Evolutionary conservation across 1,140 invertebrate genomes (phyloP), one percentile per base, ranked within the genome.

Genomic region (Papilio aristodemus): DNA sequence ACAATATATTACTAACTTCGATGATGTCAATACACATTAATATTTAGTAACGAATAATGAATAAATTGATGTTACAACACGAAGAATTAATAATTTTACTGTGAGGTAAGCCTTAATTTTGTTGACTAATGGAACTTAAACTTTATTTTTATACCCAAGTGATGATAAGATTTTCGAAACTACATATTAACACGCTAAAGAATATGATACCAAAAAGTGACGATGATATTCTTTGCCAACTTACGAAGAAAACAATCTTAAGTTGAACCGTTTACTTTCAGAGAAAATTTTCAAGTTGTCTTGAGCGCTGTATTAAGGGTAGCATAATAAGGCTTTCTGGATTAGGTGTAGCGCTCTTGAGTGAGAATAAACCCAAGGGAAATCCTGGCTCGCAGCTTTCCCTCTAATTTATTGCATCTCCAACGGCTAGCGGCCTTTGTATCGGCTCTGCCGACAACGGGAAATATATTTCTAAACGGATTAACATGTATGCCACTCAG

Each of bases 241-340:
- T 19, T 66, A 70, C 70, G 63, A 76, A 74, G 79, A 81, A 81
- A 74, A 63, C 71, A 75, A 74, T 72, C 71, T 69, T 67, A 76
- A 85, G 86, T 79, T 85, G 78, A 79, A 87, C 60, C 85, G 79
- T 84, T 85, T 84, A 84, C 79, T 85, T 83, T 74, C 72, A 73
- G 80, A 83, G 83, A 83, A 91, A 87, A 89, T 88, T 90, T 91
- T 89, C 87, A 91, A 91, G 86, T 88, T 89, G 86, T 86, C 86
- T 84, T 86, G 86, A 89, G 82, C 83, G 74, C 81, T 81, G 85
- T 87, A 86, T 90, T 89, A 88, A 87, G 86, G 86, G 83, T 83
- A 85, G 86, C 79, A 90, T 91, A 91, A 91, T 91, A 91, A 88
- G 87, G 87, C 87, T 89, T 89, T 87, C 86, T 86, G 87, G 89